These are phyloP conservation scores for Parapsyche elsis DNA, from an alignment of 1,140 invertebrate genomes.

Conservation along the genomic window DNA sequence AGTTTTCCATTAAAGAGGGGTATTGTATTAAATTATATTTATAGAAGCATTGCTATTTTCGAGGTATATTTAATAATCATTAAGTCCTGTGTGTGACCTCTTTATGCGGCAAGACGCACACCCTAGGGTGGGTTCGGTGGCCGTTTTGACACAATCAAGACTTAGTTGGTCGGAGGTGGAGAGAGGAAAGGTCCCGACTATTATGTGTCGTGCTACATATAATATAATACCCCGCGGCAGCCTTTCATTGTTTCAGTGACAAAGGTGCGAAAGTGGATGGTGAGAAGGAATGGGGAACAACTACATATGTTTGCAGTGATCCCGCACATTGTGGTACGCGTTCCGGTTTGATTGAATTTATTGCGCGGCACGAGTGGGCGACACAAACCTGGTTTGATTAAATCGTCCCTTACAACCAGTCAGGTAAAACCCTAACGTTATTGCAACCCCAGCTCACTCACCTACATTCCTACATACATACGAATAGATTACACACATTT, in stretches of 20 bases:
- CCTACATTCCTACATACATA: too few species aligned
- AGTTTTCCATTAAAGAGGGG: too few species aligned
- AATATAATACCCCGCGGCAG: not conserved
- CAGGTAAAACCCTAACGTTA: too few species aligned
- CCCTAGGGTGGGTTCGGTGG: not conserved
- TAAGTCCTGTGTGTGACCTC: not conserved
- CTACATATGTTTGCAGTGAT: slow-evolving; percentile 14
- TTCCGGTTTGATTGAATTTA: slow-evolving; percentile 23
- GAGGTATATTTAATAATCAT: not conserved
- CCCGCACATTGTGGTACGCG: not conserved
- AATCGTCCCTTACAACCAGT: not conserved
- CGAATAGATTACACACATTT: too few species aligned
- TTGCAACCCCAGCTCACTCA: too few species aligned
- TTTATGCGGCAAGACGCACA: not conserved
- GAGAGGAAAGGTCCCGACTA: not conserved
- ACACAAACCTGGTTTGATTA: slow-evolving; percentile 3
- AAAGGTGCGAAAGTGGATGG: slow-evolving; percentile 4
- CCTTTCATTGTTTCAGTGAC: slow-evolving; percentile 8
- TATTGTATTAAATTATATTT: too few species aligned
- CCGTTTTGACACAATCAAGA: slow-evolving; percentile 4
- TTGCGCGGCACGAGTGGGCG: not conserved
- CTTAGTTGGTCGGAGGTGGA: not conserved
- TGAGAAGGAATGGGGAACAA: not conserved
- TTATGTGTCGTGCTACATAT: not conserved
- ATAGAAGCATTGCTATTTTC: too few species aligned